A percentile compares a stretch with the other conserved stretches of the same genome.
Evolutionary conservation across 2,888 invertebrate genomes (phyloP).

Genomic region (Coronaproctus castanopsis): DNA sequence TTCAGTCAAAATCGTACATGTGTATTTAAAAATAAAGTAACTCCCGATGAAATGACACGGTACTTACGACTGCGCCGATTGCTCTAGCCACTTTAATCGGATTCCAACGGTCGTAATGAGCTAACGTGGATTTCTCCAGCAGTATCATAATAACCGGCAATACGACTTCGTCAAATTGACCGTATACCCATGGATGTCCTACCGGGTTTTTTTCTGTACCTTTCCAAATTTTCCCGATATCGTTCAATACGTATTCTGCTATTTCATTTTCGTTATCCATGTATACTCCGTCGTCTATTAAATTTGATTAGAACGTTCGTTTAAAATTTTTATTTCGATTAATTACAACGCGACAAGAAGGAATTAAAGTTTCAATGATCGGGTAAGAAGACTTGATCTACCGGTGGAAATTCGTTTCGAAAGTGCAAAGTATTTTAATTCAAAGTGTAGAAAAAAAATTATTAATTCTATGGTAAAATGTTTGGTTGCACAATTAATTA

Average conservation of each 20-base stretch:
- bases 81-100: slow-evolving; percentile 49
- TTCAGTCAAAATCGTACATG: slow-evolving; percentile 16
- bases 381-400: no score
- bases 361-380: no score
- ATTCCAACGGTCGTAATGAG: slow-evolving; percentile 43
- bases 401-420: no score
- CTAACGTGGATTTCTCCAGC: slow-evolving; percentile 39
- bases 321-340: no score
- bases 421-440: no score
- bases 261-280: slow-evolving; percentile 42
- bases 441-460: no score
- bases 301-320: not conserved
- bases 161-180: slow-evolving; percentile 47
- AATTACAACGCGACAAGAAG: no score
- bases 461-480: no score
- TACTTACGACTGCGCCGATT: slow-evolving; percentile 53
- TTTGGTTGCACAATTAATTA: no score
- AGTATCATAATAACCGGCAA: slow-evolving; percentile 43
- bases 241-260: slow-evolving; percentile 48
- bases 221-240: slow-evolving; percentile 52
- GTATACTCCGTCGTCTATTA: slow-evolving; percentile 44
- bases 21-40: not conserved
- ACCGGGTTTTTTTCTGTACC: slow-evolving; percentile 47
- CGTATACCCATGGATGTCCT: slow-evolving; percentile 52
- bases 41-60: no score